Conservation (phyloP, 1,140 invertebrate genomes). For the Capitella teleta region DNA sequence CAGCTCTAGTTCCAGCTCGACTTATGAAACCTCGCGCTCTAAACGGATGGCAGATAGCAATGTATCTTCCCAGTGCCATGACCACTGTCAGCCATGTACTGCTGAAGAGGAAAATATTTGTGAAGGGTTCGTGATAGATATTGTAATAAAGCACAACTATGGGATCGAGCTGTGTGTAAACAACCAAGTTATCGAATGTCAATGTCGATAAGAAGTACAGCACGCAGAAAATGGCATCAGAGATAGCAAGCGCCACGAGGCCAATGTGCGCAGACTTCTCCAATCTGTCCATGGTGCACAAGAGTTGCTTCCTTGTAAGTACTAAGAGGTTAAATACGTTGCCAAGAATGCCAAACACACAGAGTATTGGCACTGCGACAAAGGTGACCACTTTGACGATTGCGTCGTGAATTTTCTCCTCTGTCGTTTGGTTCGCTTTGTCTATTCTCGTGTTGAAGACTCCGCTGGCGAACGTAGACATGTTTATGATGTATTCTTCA, state of each 20-base stretch:
- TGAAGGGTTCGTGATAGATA: conserved; percentile 25
- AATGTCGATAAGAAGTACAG: conserved; percentile 11
- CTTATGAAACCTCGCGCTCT: conserved; percentile 30
- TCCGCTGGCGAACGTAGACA: too few species aligned
- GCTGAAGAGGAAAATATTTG: conserved; percentile 35
- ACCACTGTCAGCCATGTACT: conserved; percentile 38
- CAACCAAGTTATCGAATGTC: background rate
- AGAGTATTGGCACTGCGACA: conserved; percentile 24
- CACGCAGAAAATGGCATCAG: conserved; percentile 36
- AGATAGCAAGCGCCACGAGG: conserved; percentile 32
- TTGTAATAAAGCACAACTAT: conserved; percentile 24
- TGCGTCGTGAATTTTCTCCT: too few species aligned
- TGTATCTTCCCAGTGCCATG: conserved; percentile 35
- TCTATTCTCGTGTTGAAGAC: too few species aligned
- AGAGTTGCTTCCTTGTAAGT: conserved; percentile 30
- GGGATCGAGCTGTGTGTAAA: background rate
- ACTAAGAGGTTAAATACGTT: conserved; percentile 34
- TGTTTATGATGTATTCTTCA: too few species aligned
- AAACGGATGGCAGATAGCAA: conserved; percentile 39
- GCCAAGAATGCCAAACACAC: conserved; percentile 27
- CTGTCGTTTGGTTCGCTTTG: too few species aligned
- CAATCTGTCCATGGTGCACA: conserved; percentile 29
- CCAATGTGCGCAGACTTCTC: conserved; percentile 36
- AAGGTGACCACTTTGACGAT: too few species aligned
- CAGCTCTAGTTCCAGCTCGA: conserved; percentile 23